These are phyloP conservation scores for Octopus bimaculoides DNA, from an alignment of 1,140 invertebrate genomes.

Conservation along the genomic window DNA sequence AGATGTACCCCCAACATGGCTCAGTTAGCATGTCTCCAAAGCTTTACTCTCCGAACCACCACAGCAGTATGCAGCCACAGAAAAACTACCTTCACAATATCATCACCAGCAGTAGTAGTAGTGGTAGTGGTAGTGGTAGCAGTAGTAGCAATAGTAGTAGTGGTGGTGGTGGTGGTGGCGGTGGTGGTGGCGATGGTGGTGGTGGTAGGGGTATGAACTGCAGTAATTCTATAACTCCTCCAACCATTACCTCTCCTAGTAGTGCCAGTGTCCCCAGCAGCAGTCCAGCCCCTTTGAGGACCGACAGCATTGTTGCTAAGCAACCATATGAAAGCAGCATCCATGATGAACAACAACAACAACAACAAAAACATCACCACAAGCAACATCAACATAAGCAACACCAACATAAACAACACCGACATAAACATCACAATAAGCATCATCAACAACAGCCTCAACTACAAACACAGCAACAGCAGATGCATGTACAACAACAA, in stretches of 20 bases:
- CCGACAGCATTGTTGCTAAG: background rate
- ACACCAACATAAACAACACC: background rate
- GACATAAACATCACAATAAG: background rate
- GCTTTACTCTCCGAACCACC: too few species aligned
- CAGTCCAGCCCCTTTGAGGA: background rate
- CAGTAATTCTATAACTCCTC: background rate
- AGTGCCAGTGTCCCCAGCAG: background rate
- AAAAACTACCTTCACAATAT: background rate
- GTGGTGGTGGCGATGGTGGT: background rate
- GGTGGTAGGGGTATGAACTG: background rate
- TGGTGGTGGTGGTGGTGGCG: background rate
- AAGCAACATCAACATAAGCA: background rate
- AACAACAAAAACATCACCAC: background rate
- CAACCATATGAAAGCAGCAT: background rate
- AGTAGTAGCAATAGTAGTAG: background rate
- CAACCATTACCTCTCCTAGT: background rate
- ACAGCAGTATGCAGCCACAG: too few species aligned
- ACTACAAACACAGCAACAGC: background rate
- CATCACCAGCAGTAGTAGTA: background rate
- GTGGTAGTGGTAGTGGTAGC: background rate
- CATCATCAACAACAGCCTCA: background rate
- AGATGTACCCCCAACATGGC: too few species aligned
- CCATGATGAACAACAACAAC: background rate
- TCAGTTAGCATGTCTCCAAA: too few species aligned
- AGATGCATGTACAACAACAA: background rate